Conservation (phyloP, 1,140 invertebrate species). For the Drosophila punjabiensis region DNA sequence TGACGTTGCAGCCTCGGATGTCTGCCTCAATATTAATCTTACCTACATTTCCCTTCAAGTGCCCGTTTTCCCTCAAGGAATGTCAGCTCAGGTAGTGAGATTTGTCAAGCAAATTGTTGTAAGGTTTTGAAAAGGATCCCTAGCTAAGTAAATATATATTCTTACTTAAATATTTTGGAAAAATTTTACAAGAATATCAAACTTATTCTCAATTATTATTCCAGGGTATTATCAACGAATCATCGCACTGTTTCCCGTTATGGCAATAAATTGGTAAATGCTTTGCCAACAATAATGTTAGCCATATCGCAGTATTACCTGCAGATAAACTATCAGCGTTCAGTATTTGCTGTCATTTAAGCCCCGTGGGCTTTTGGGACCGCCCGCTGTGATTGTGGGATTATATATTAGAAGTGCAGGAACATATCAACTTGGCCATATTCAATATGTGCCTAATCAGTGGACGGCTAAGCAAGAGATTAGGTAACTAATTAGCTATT, state of each 20-base stretch:
- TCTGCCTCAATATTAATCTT: constrained; percentile 46
- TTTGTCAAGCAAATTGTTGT: background rate
- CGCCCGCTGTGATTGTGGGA: constrained; percentile 52
- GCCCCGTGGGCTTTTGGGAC: constrained; percentile 17
- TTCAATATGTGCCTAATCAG: constrained; percentile 27
- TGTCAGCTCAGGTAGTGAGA: background rate
- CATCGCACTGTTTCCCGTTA: background rate
- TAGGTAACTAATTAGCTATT: constrained; percentile 38
- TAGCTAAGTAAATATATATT: background rate
- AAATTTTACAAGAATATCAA: background rate
- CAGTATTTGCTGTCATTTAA: constrained; percentile 28
- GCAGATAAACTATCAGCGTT: constrained; percentile 56
- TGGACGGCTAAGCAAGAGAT: constrained; percentile 19
- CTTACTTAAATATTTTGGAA: background rate
- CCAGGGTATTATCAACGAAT: background rate
- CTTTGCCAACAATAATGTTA: constrained; percentile 5
- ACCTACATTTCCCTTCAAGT: constrained; percentile 6
- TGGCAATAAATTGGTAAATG: constrained; percentile 46
- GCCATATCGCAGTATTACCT: constrained; percentile 3
- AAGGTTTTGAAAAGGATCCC: background rate
- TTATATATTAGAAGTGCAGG: constrained; percentile 6
- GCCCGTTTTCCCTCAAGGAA: constrained; percentile 4
- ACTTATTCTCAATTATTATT: too few relatives aligned
- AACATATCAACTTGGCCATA: constrained; percentile 17
- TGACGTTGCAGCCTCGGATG: constrained; percentile 49